phyloP scores from a whole-genome alignment of 2,888 invertebrate genomes.

The Silvanus unidentatus region DNA sequence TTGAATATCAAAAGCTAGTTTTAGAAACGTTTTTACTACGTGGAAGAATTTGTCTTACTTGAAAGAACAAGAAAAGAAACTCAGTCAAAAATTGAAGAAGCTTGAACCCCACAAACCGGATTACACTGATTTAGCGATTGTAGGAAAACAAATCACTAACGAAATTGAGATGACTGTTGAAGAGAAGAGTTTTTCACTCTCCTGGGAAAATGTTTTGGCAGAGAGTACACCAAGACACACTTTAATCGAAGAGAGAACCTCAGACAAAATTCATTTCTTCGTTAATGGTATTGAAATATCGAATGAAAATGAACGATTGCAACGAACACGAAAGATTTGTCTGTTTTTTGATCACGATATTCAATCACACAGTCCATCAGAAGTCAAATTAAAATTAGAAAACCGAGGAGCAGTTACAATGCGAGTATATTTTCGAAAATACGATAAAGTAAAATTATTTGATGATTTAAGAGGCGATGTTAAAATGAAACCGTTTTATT shows the following conservation, averaged over 20 bases:
- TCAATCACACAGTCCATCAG: conserved; percentile 12
- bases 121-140: conserved; percentile 28
- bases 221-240: too few relatives aligned
- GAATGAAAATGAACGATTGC: not conserved
- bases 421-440: conserved; percentile 24
- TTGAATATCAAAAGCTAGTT: not conserved
- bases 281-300: not conserved
- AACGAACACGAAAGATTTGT: conserved; percentile 10
- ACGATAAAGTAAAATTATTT: conserved; percentile 38
- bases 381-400: conserved; percentile 23
- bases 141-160: conserved; percentile 26
- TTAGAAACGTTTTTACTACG: conserved; percentile 4
- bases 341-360: conserved; percentile 24
- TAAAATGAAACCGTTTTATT: conserved; percentile 45
- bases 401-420: conserved; percentile 28
- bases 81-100: too few relatives aligned
- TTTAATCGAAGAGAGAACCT: too few relatives aligned
- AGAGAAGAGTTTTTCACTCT: too few relatives aligned
- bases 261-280: too few relatives aligned
- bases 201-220: too few relatives aligned
- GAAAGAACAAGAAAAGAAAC: too few relatives aligned
- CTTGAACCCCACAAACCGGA: conserved; percentile 35
- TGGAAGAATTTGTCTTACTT: too few relatives aligned
- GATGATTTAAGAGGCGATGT: conserved; percentile 14
- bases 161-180: not conserved